phyloP scores from a whole-genome alignment of 1,140 invertebrate species.

The Orius insidiosus region DNA sequence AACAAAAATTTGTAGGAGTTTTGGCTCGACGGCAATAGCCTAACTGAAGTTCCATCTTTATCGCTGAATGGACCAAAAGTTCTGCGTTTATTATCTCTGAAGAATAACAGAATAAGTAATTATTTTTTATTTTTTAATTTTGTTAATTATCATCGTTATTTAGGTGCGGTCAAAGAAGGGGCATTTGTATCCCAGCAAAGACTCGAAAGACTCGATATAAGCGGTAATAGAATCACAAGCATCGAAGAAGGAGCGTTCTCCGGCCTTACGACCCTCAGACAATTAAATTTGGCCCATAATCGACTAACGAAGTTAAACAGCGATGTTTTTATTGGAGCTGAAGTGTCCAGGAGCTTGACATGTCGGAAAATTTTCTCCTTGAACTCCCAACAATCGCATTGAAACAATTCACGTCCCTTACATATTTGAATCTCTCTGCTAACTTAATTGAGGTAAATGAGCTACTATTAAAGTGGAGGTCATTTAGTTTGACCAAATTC shows the following conservation, averaged over 20 bases:
- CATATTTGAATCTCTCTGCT: slow-evolving; percentile 58
- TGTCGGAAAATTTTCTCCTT: slow-evolving; percentile 68
- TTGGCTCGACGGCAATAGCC: slow-evolving; percentile 58
- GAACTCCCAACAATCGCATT: slow-evolving; percentile 62
- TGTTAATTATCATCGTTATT: slow-evolving; percentile 21
- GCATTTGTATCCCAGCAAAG: slow-evolving; percentile 42
- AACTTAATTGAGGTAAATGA: slow-evolving; percentile 57
- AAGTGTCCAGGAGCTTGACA: slow-evolving; percentile 56
- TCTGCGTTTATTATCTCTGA: slow-evolving; percentile 50
- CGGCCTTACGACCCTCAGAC: slow-evolving; percentile 42
- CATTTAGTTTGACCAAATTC: too few relatives aligned
- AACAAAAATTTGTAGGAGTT: slow-evolving; percentile 42
- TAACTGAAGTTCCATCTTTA: slow-evolving; percentile 49
- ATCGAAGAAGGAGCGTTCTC: slow-evolving; percentile 57
- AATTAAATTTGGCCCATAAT: slow-evolving; percentile 56
- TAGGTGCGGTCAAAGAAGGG: slow-evolving; percentile 42
- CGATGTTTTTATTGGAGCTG: slow-evolving; percentile 59
- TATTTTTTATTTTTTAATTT: slow-evolving; percentile 3
- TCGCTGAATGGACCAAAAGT: slow-evolving; percentile 60
- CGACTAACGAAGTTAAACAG: slow-evolving; percentile 57
- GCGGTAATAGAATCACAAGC: slow-evolving; percentile 50
- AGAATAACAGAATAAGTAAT: slow-evolving; percentile 66
- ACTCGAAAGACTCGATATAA: slow-evolving; percentile 55
- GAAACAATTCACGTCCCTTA: slow-evolving; percentile 44
- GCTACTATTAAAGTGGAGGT: too few relatives aligned